Base-by-base conservation (phyloP, 2,888 invertebrate genomes). In the Callimorpha dominula region DNA sequence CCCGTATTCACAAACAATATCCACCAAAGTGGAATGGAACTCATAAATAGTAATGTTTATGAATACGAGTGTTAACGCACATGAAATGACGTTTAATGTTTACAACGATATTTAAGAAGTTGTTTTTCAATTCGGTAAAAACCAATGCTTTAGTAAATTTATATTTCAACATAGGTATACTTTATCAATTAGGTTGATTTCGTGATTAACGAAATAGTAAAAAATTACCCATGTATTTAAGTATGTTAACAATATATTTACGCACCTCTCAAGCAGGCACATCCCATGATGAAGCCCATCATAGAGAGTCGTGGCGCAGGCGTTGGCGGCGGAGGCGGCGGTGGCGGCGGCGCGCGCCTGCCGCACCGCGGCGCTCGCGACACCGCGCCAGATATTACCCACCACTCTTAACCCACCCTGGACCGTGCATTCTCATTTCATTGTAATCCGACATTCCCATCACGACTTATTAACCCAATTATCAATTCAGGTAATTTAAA, bases 201-300 rank as follows among this genome's bases (percentile, higher is more conserved):
- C 20, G 57, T 60, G 5, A 12, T 0, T 54, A 54, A n/a, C n/a
- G 54, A 20, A 8, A n/a, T 54, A 20, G 5, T 31, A 0, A 14
- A 60, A 60, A 31, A 31, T 14, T 31, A 0, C 20, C 14, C 2
- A 31, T 60, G 2, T 14, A 31, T 60, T 60, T 31, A 60, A 14
- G 60, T 60, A 60, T 60, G 31, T 31, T 60, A 1, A 31, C 9
- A 20, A 60, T n/a, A 66, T 57, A 42, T 54, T 64, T 87, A 92
- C 93, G 84, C 86, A 98, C 98, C 98, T 98, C 98, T 98, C 96
- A 98, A 97, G 96, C 98, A 98, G 96, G 98, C 97, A 96, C 98
- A 98, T 95, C 98, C 98, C 98, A 98, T 98, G 96, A 98, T 98
- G 97, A 98, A 98, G 96, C 98, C 98, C 98, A 98, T 98, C 98